Evolutionary conservation across 2,888 invertebrate genomes (phyloP).

Genomic region (Stenolophus ochropezus): DNA sequence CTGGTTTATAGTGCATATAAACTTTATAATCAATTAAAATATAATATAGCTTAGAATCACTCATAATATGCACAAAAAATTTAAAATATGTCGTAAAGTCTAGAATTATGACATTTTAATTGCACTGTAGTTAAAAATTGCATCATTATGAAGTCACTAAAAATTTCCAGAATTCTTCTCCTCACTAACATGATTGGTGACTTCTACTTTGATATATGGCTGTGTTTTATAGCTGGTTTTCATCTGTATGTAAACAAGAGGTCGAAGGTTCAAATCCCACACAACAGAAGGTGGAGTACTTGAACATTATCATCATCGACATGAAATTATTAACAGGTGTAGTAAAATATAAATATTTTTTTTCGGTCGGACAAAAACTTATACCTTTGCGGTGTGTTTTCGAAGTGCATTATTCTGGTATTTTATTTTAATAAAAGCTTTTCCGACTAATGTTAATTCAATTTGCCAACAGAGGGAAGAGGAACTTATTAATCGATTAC

Average conservation of each 20-base stretch:
- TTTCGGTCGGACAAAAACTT: too few species aligned
- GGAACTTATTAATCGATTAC: too few species aligned
- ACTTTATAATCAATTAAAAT: neutral
- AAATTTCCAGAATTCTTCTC: neutral
- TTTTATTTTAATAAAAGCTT: too few species aligned
- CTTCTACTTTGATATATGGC: neutral
- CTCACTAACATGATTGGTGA: neutral
- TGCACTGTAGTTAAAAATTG: neutral
- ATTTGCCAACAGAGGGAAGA: too few species aligned
- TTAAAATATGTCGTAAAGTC: neutral
- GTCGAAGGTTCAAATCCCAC: neutral
- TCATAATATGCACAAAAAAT: neutral
- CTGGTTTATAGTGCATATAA: neutral
- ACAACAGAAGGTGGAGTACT: too few species aligned
- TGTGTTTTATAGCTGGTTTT: neutral
- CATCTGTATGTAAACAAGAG: neutral
- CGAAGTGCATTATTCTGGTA: too few species aligned
- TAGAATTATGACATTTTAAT: neutral
- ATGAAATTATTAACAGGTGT: too few species aligned
- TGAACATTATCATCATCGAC: too few species aligned
- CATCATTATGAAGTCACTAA: neutral
- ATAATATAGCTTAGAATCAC: neutral
- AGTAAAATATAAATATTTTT: too few species aligned
- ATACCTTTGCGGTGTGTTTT: too few species aligned
- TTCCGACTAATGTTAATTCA: too few species aligned